Evolutionary conservation across 2,113 vertebrate genomes (phyloP).

Genomic region (Peromyscus leucopus): DNA sequence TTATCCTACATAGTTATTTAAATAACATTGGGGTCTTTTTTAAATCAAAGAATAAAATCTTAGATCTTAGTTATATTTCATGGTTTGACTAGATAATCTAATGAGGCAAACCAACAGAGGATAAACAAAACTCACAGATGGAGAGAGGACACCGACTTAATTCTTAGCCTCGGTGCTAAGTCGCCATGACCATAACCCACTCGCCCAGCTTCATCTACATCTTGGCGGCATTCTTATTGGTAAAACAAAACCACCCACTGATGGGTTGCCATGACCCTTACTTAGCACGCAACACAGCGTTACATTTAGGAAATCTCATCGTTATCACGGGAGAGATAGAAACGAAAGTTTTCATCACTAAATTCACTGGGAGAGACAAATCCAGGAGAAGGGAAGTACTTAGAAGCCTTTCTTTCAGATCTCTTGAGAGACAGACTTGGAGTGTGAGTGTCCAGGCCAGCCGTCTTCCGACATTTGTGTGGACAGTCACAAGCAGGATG

Average conservation of each 20-base stretch:
- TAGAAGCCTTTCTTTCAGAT: conserved; percentile 55
- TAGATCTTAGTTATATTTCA: conserved; percentile 44
- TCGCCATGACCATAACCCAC: background rate
- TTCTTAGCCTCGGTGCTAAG: background rate
- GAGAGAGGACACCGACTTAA: conserved; percentile 40
- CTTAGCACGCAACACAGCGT: background rate
- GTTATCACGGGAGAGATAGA: background rate
- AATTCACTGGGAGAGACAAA: background rate
- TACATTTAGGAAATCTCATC: background rate
- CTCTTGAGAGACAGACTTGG: conserved; percentile 48
- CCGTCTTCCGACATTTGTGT: conserved; percentile 82
- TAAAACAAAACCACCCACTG: conserved; percentile 50
- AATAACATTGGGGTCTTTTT: background rate
- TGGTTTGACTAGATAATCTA: background rate
- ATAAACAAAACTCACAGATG: conserved; percentile 12
- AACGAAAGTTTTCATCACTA: background rate
- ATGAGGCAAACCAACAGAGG: background rate
- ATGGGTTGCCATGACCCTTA: background rate
- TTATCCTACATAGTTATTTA: conserved; percentile 5
- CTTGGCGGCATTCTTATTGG: background rate
- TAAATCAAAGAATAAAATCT: background rate
- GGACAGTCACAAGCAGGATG: conserved; percentile 89
- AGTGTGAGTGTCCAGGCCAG: conserved; percentile 59
- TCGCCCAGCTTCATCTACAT: conserved; percentile 2
- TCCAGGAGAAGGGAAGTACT: background rate